Base-by-base conservation (phyloP, 2,888 invertebrate species). In the Lissocephala sabroskyi region DNA sequence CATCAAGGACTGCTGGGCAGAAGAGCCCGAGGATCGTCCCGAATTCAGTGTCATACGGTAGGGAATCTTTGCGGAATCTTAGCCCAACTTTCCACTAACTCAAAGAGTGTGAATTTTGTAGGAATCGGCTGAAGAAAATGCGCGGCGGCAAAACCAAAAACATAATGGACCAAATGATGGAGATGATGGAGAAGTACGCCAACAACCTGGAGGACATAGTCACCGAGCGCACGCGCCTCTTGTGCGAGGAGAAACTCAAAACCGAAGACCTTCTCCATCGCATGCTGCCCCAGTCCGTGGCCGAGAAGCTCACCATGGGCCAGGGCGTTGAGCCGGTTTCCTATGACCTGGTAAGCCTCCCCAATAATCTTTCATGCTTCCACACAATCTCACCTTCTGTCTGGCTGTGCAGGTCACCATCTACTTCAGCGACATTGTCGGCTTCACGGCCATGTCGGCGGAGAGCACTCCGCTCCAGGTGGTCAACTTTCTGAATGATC, bases 101-200 rank as follows among this genome's bases (percentile, higher is more conserved):
- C n/a, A n/a, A n/a, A n/a, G n/a, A n/a, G n/a, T n/a, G 1, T 16
- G 29, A 16, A 33, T 46, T 1, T 16, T 84, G 85, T 14, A 84
- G 85, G 50, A 86, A 85, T 44, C 88, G 92, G 33, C 88, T 97
- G 64, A 96, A 97, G 86, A 92, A 92, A 82, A 92, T 97, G 92
- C 93, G 93, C 50, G 96, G 96, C 77, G 94, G 94, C 81, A 92
- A 90, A 59, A 85, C 88, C 77, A 90, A 92, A 75, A 96, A 96
- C 82, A 95, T 96, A 70, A 94, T 96, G 94, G 96, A 97, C 85
- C 95, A 96, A 88, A 96, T 97, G 95, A 95, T 97, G 92, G 92
- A 94, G 74, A 96, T 96, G 94, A 96, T 97, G 96, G 97, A 96
- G 84, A 95, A 94, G 80, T 96, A 97, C 85, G 95, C 96, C 50